Conservation (phyloP, 2,888 invertebrate genomes). For the Acrocyrtus sp. region DNA sequence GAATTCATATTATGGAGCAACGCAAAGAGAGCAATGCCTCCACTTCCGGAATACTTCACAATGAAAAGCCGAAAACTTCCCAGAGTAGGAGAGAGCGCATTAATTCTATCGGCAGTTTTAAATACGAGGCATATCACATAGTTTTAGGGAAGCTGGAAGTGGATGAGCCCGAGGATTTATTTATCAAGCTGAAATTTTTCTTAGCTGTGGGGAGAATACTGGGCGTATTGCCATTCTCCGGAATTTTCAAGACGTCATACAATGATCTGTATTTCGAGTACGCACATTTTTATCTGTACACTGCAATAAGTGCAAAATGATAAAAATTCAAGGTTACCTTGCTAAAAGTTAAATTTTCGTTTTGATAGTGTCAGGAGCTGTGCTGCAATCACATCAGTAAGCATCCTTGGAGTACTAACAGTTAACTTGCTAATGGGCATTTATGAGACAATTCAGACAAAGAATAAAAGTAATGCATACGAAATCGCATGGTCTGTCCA, state of each 20-base stretch:
- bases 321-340: too few species aligned
- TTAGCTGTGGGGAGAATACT: slow-evolving; percentile 30
- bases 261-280: slow-evolving; percentile 18
- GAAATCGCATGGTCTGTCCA: slow-evolving; percentile 32
- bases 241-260: slow-evolving; percentile 28
- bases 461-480: slow-evolving; percentile 21
- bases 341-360: not conserved
- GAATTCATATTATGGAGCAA: too few species aligned
- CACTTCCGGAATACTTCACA: too few species aligned
- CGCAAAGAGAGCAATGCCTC: too few species aligned
- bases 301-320: too few species aligned
- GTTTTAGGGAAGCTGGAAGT: slow-evolving; percentile 8
- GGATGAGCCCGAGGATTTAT: slow-evolving; percentile 25
- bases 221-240: slow-evolving; percentile 33
- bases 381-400: slow-evolving; percentile 22
- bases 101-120: too few species aligned
- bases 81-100: too few species aligned
- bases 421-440: slow-evolving; percentile 15
- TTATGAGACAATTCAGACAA: not conserved
- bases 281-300: too few species aligned
- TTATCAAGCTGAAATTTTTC: slow-evolving; percentile 5
- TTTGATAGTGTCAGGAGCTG: slow-evolving; percentile 17
- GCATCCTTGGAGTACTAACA: not conserved
- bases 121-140: slow-evolving; percentile 18
- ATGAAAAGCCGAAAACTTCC: too few species aligned